Conservation (phyloP, 2,797 vertebrate genomes). For the Sebastiscus albofasciatus region DNA sequence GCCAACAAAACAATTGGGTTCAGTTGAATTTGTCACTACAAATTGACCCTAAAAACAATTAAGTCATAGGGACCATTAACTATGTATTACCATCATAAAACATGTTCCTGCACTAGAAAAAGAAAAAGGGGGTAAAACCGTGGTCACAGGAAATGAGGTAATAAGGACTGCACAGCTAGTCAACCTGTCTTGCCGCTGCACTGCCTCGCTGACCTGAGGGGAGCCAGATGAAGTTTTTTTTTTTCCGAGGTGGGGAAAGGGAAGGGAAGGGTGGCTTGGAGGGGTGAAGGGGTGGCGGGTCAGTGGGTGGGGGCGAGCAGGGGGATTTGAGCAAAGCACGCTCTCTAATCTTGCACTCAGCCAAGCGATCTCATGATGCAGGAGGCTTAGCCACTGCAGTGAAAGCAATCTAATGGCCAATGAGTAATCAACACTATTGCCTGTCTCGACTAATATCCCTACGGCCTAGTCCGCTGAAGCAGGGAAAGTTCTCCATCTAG, state of each 20-base stretch:
- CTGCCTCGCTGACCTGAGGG: constrained; percentile 74
- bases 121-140: constrained; percentile 78
- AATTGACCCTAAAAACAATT: constrained; percentile 86
- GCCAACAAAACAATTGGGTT: constrained; percentile 79
- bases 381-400: constrained; percentile 83
- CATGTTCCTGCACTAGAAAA: constrained; percentile 73
- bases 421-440: constrained; percentile 90
- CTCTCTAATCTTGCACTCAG: constrained; percentile 86
- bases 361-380: constrained; percentile 87
- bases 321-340: constrained; percentile 82
- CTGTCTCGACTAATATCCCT: constrained; percentile 84
- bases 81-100: constrained; percentile 83
- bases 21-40: constrained; percentile 84
- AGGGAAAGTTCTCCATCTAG: constrained; percentile 56
- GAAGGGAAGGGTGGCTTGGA: constrained; percentile 55
- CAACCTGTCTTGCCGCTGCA: constrained; percentile 77
- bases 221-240: constrained; percentile 74
- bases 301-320: constrained; percentile 50
- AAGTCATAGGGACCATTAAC: constrained; percentile 84
- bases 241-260: constrained; percentile 51
- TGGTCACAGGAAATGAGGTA: constrained; percentile 87
- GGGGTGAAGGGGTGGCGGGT: constrained; percentile 56
- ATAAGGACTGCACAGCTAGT: constrained; percentile 83
- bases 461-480: constrained; percentile 67
- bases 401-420: constrained; percentile 89